phyloP scores from a whole-genome alignment of 2,797 vertebrate genomes.

The Rhabdomys pumilio region DNA sequence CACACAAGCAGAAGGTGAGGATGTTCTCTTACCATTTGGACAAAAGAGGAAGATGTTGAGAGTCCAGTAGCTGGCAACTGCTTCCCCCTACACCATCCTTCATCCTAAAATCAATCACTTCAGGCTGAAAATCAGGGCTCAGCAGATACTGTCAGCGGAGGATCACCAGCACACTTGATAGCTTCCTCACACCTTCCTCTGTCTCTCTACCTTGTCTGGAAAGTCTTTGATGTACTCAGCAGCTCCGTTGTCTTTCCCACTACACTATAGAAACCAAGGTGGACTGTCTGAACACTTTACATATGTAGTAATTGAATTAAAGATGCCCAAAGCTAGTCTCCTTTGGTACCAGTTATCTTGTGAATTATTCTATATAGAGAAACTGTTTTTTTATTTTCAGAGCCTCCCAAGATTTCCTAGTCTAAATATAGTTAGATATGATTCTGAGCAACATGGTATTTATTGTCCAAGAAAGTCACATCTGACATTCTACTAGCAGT shows the following conservation, averaged over 20 bases:
- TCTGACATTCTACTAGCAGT: not conserved
- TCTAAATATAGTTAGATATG: not conserved
- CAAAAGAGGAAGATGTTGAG: not conserved
- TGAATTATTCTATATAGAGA: not conserved
- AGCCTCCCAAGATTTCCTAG: not conserved
- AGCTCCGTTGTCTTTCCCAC: not conserved
- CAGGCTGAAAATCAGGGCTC: not conserved
- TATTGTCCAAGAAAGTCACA: not conserved
- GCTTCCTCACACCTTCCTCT: not conserved
- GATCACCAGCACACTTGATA: not conserved
- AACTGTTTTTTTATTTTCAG: not conserved
- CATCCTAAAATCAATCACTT: not conserved
- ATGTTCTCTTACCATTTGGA: not conserved
- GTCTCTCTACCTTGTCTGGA: not conserved
- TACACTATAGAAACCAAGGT: not conserved
- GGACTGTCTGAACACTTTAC: too few species aligned
- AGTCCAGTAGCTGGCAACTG: too few species aligned
- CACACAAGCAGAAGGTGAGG: not conserved
- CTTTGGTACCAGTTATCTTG: not conserved
- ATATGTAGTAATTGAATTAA: not conserved
- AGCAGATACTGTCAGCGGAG: not conserved
- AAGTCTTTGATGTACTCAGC: not conserved
- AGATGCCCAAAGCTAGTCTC: not conserved
- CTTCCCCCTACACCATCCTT: fast-evolving
- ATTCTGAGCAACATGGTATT: not conserved